Conservation (phyloP, 2,888 invertebrate species). For the Euclidia mi region DNA sequence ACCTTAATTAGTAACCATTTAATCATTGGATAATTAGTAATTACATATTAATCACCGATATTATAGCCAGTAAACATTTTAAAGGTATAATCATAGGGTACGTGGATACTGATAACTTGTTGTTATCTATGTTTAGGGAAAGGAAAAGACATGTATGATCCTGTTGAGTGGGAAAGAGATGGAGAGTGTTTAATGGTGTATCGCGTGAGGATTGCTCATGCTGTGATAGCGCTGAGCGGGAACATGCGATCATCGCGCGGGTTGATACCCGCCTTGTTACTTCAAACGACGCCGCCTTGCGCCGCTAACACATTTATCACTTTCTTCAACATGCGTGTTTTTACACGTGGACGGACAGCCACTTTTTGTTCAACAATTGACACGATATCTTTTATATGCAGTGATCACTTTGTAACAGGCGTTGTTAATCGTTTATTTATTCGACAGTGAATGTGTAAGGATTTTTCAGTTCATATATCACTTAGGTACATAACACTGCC, state of each 20-base stretch:
- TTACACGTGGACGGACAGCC: slow-evolving; percentile 36
- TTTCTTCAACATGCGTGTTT: slow-evolving; percentile 61
- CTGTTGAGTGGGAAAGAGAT: slow-evolving; percentile 46
- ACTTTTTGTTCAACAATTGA: slow-evolving; percentile 45
- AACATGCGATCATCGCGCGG: slow-evolving; percentile 60
- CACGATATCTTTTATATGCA: slow-evolving; percentile 27
- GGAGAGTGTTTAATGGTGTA: slow-evolving; percentile 38
- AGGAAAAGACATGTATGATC: slow-evolving; percentile 37
- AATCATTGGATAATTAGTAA: background rate
- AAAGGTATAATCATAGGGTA: no score
- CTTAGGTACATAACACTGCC: no score
- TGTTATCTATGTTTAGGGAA: slow-evolving; percentile 44
- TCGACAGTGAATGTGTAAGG: background rate
- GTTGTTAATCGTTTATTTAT: slow-evolving; percentile 7
- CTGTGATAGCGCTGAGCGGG: slow-evolving; percentile 30
- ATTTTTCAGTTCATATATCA: no score
- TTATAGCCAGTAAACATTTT: background rate
- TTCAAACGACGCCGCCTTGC: slow-evolving; percentile 51
- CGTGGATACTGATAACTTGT: slow-evolving; percentile 6
- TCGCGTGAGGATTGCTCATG: slow-evolving; percentile 61
- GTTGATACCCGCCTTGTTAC: slow-evolving; percentile 53
- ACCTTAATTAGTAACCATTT: background rate
- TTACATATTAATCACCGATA: background rate
- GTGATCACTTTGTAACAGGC: background rate
- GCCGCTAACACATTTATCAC: slow-evolving; percentile 59